A percentile compares a stretch with the other conserved stretches of the same genome.
These are phyloP conservation scores for Hirtodrosophila trivittata DNA, from an alignment of 2,888 invertebrate species.

Conservation along the genomic window DNA sequence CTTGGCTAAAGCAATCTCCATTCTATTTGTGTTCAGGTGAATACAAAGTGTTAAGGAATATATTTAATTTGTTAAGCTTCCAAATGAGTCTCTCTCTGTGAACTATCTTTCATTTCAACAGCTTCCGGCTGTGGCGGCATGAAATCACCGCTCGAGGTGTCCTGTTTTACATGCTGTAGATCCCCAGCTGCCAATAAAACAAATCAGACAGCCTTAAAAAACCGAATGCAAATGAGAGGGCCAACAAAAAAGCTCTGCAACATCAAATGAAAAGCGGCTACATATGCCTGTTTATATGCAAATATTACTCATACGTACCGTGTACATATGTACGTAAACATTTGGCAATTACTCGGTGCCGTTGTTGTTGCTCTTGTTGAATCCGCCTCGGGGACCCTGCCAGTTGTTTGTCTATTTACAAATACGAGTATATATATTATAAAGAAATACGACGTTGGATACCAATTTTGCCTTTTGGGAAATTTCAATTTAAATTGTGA, in stretches of 20 bases:
- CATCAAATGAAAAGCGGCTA: constrained; percentile 63
- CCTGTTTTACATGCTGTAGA: neutral
- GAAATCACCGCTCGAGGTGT: too few relatives aligned
- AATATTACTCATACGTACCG: constrained; percentile 55
- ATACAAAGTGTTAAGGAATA: too few relatives aligned
- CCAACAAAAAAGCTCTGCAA: constrained; percentile 41
- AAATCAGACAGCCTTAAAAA: neutral
- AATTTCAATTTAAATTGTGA: constrained; percentile 74
- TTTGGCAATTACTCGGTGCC: constrained; percentile 71
- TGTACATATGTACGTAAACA: constrained; percentile 72
- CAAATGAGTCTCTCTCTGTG: too few relatives aligned
- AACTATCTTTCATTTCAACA: too few relatives aligned
- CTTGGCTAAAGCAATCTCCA: too few relatives aligned
- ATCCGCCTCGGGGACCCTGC: constrained; percentile 17
- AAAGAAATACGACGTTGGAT: constrained; percentile 10
- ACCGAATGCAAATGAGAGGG: neutral
- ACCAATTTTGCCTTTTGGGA: constrained; percentile 27
- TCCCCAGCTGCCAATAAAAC: constrained; percentile 1
- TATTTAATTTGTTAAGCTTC: too few relatives aligned
- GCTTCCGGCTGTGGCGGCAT: too few relatives aligned
- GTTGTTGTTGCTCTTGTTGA: constrained; percentile 31
- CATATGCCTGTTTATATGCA: constrained; percentile 77
- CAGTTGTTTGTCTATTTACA: constrained; percentile 68
- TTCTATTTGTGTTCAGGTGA: too few relatives aligned
- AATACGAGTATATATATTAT: constrained; percentile 41